These are phyloP conservation scores for Dolichallabes microphthalmus DNA, from an alignment of 2,113 vertebrate species.

Conservation along the genomic window DNA sequence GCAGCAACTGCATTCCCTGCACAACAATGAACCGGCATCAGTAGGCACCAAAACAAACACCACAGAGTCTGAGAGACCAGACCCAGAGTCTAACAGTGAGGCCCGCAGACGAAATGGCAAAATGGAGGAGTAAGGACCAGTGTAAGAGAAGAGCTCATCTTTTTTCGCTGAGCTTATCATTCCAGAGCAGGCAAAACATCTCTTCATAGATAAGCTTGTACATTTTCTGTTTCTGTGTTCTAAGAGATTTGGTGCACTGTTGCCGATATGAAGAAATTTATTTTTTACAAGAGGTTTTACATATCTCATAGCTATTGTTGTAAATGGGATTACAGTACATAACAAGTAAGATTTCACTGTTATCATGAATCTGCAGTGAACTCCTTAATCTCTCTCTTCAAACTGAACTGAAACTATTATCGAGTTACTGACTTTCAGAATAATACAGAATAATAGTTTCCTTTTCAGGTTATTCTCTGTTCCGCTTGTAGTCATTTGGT, in stretches of 20 bases:
- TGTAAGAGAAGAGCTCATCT: background rate
- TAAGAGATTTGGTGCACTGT: slow-evolving; percentile 2
- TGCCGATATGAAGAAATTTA: background rate
- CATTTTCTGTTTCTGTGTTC: background rate
- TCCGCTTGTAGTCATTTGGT: background rate
- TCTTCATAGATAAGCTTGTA: no score
- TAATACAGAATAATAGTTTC: no score
- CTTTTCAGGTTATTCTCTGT: background rate
- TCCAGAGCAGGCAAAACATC: background rate
- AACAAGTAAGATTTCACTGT: background rate
- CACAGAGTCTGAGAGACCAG: slow-evolving; percentile 60
- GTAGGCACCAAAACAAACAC: slow-evolving; percentile 60
- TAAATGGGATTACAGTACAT: background rate
- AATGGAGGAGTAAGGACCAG: slow-evolving; percentile 67
- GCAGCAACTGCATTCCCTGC: slow-evolving; percentile 57
- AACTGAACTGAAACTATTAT: background rate
- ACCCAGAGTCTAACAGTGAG: slow-evolving; percentile 70
- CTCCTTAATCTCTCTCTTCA: background rate
- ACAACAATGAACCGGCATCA: slow-evolving; percentile 56
- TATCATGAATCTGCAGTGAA: background rate
- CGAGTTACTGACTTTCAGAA: background rate
- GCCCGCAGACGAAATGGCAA: slow-evolving; percentile 76
- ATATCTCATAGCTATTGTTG: background rate
- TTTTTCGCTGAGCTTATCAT: background rate
- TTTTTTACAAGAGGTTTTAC: background rate